Percentiles rank a stretch among this genome's conserved stretches.
phyloP scores from a whole-genome alignment of 2,113 vertebrate species.

The Charadrius vociferus region DNA sequence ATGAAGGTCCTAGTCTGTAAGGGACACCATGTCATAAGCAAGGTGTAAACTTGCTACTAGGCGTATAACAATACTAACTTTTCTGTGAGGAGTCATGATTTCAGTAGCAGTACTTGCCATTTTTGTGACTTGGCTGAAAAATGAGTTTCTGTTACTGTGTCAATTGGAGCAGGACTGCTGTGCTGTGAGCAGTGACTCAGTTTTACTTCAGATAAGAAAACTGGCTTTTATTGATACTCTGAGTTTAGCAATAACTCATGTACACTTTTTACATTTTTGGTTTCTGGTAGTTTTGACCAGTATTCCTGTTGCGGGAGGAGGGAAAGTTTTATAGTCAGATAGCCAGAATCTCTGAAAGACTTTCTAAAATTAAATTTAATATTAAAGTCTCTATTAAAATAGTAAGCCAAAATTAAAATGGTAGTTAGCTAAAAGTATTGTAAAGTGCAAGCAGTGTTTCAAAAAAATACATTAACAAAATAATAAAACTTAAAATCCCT shows the following conservation, averaged over 20 bases:
- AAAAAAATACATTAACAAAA: background rate
- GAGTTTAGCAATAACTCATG: background rate
- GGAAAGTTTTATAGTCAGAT: background rate
- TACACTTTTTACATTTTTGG: background rate
- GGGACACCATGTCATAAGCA: background rate
- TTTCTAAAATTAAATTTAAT: background rate
- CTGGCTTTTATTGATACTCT: background rate
- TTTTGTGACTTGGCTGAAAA: background rate
- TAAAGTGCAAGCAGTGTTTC: background rate
- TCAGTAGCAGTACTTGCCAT: background rate
- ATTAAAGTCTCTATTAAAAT: background rate
- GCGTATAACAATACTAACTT: background rate
- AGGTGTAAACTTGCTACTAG: background rate
- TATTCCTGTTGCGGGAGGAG: background rate
- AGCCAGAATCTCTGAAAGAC: background rate
- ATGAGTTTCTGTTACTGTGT: background rate
- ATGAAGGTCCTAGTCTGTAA: background rate
- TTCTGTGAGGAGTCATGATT: background rate
- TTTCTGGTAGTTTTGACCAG: background rate
- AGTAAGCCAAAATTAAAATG: background rate
- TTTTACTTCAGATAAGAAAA: background rate
- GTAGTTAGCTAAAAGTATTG: background rate
- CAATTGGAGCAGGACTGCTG: background rate
- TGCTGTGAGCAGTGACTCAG: background rate
- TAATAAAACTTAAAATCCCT: background rate